Percentiles rank a stretch among this genome's conserved stretches.
phyloP scores from a whole-genome alignment of 2,113 vertebrate species.

The Corythornis vintsioides region DNA sequence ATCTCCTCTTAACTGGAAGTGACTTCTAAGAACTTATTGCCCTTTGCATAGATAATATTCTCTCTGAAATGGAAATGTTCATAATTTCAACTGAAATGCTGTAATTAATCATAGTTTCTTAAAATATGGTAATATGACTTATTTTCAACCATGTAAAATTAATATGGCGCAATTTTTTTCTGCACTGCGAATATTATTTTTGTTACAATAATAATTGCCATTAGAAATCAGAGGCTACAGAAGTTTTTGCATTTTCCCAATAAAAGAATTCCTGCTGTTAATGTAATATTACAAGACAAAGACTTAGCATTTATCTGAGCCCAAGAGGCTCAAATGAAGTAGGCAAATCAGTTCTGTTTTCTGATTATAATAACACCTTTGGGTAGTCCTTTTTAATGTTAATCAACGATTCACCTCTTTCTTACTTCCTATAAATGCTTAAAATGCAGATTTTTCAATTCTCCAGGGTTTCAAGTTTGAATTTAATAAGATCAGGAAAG shows the following conservation, averaged over 20 bases:
- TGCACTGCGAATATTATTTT: constrained; percentile 6
- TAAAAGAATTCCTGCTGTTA: neutral
- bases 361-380: constrained; percentile 19
- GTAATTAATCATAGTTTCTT: constrained; percentile 3
- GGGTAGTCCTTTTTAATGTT: neutral
- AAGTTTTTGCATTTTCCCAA: neutral
- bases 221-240: neutral
- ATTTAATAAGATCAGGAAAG: neutral
- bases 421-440: neutral
- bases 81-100: neutral
- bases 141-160: neutral
- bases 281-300: neutral
- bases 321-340: neutral
- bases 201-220: neutral
- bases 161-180: constrained; percentile 16
- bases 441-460: neutral
- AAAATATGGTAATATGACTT: constrained; percentile 7
- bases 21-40: neutral
- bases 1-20: neutral
- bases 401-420: constrained; percentile 14
- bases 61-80: constrained; percentile 4
- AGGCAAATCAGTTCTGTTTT: neutral
- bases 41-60: neutral
- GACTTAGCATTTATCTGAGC: neutral
- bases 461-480: neutral